Evolutionary conservation across 2,797 vertebrate species (phyloP).

Genomic region (Gymnothorax javanicus): DNA sequence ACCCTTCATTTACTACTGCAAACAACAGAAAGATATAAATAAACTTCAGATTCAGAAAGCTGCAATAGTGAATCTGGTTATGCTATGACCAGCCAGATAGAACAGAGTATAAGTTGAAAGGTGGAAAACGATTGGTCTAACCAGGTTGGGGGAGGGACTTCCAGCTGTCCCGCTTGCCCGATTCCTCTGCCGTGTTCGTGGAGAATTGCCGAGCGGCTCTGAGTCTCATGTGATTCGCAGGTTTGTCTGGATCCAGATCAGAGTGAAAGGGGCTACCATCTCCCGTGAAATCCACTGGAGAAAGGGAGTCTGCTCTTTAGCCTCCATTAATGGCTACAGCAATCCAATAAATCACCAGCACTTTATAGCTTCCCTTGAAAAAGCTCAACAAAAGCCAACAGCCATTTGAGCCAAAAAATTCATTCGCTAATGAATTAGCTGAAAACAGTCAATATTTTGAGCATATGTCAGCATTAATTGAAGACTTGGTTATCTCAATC

Average conservation of each 20-base stretch:
- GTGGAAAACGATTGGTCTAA: conserved; percentile 61
- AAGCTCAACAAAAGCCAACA: not conserved
- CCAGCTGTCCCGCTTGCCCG: conserved; percentile 64
- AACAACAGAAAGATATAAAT: not conserved
- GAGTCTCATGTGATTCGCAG: conserved; percentile 56
- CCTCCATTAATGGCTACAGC: conserved; percentile 3
- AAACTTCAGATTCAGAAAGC: conserved; percentile 15
- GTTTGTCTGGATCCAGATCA: conserved; percentile 62
- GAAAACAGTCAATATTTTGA: not conserved
- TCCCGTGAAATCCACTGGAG: conserved; percentile 70
- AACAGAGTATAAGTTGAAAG: conserved; percentile 43
- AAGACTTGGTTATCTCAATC: not conserved
- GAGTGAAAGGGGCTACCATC: conserved; percentile 67
- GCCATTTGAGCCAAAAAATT: not conserved
- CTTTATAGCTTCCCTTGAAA: not conserved
- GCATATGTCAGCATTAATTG: not conserved
- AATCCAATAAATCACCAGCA: conserved; percentile 11
- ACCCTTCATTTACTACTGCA: not conserved
- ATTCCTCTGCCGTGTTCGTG: conserved; percentile 69
- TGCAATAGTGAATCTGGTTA: conserved; percentile 21
- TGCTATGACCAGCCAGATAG: conserved; percentile 20
- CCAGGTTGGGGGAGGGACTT: conserved; percentile 68
- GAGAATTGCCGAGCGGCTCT: conserved; percentile 63
- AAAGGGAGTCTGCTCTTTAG: conserved; percentile 49
- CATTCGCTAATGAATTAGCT: conserved; percentile 6